These are phyloP conservation scores for Gymnocypris eckloni DNA, from an alignment of 2,797 vertebrate species.

Conservation along the genomic window DNA sequence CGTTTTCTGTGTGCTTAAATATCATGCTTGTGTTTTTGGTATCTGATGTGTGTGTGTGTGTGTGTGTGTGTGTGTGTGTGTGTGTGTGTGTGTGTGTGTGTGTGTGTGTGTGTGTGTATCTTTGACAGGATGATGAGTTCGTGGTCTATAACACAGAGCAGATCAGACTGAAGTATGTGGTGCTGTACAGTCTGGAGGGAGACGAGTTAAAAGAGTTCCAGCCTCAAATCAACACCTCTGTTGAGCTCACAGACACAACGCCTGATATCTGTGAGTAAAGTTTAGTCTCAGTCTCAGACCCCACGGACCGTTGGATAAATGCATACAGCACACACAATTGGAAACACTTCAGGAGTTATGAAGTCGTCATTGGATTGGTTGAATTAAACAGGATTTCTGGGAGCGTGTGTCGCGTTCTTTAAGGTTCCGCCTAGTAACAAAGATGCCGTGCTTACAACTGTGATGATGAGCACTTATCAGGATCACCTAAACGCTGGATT, in stretches of 20 bases:
- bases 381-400: no score
- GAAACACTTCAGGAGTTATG: no score
- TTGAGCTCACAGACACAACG: slow-evolving; percentile 15
- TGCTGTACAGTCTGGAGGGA: slow-evolving; percentile 77
- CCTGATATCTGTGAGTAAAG: slow-evolving; percentile 53
- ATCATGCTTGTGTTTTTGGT: not conserved
- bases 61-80: no score
- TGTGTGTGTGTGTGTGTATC: not conserved
- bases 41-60: not conserved
- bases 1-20: not conserved
- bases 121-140: slow-evolving; percentile 85
- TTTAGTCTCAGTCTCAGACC: not conserved
- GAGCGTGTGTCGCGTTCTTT: no score
- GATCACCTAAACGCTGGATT: no score
- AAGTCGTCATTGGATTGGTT: no score
- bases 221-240: slow-evolving; percentile 57
- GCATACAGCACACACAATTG: no score
- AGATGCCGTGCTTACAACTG: no score
- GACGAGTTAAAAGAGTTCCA: slow-evolving; percentile 79
- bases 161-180: slow-evolving; percentile 84
- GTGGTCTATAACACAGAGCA: slow-evolving; percentile 86
- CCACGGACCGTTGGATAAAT: no score
- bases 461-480: no score
- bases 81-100: no score
- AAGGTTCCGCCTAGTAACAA: no score